Base-by-base conservation (phyloP, 2,888 invertebrate species). In the Tigriopus californicus region DNA sequence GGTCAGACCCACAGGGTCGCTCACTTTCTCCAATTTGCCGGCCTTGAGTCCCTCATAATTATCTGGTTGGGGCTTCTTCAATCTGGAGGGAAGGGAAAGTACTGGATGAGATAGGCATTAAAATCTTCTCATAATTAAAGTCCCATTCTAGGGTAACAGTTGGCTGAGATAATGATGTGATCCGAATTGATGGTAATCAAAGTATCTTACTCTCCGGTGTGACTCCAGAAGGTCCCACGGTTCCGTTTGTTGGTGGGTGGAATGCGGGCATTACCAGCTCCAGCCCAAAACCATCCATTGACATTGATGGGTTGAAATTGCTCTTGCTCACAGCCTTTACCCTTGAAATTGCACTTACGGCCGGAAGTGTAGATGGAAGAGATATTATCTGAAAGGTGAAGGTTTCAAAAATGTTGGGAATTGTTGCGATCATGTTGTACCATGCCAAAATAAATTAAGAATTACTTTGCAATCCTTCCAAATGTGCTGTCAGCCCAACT, bases 271-370 rank as follows among this genome's bases (percentile, higher is more conserved):
- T 84, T 88, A 22, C 88, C 88, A 4, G 87, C 87, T 63, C 88
- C 89, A 3, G 86, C 86, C 89, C 89, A 89, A 78, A 89, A 89
- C 89, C 89, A 89, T 61, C 85, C 85, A 72, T 85, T 85, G 65
- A 84, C 79, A 49, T 47, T 48, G 69, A 84, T 85, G 62, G 84
- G 80, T 15, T 69, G 89, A 89, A 58, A 58, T 24, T 49, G 20
- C 13, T 42, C 48, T 49, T 47, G 22, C 11, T 58, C 58, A 49
- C 58, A 58, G 15, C 58, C 58, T 47, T 58, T 58, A 11, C 47
- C 47, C 25, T 86, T 86, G 69, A 89, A 89, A 73, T 89, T 88
- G 68, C 89, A 89, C 71, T 89, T 88, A 64, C 89, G 80, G 1
- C 89, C 89, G 12, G 87, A 87, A 1, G 88, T 88, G 88, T 89